phyloP scores from a whole-genome alignment of 2,888 invertebrate species.

The Amblyjoppa fuscipennis region DNA sequence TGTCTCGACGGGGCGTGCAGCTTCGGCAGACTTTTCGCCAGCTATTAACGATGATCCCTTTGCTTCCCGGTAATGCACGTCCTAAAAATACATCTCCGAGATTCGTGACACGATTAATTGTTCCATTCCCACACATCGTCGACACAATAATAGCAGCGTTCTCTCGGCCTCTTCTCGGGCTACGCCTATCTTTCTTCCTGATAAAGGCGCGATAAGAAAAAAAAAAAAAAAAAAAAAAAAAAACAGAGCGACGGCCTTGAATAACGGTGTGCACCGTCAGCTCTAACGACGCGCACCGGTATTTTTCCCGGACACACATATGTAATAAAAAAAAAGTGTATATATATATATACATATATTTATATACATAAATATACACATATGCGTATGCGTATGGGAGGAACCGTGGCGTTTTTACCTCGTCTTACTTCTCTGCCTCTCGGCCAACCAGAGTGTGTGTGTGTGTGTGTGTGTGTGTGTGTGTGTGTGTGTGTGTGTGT shows the following conservation, averaged over 20 bases:
- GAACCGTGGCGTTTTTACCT: neutral
- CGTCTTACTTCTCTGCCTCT: neutral
- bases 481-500: neutral
- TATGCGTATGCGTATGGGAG: neutral
- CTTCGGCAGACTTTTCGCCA: neutral
- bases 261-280: constrained; percentile 74
- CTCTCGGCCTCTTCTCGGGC: constrained; percentile 42
- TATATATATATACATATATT: neutral
- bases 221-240: constrained; percentile 66
- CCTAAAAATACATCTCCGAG: constrained; percentile 76
- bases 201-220: constrained; percentile 74
- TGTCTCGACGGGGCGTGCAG: constrained; percentile 23
- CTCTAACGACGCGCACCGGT: constrained; percentile 64
- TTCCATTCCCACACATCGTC: constrained; percentile 75
- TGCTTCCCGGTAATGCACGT: constrained; percentile 54
- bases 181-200: constrained; percentile 58
- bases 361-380: neutral
- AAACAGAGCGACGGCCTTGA: constrained; percentile 74
- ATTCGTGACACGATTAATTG: constrained; percentile 76
- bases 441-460: neutral
- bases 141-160: constrained; percentile 60
- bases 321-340: no score
- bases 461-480: neutral
- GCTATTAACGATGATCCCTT: constrained; percentile 46
- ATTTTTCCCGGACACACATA: neutral